phyloP scores from a whole-genome alignment of 2,113 vertebrate species.

The Hoplias malabaricus region DNA sequence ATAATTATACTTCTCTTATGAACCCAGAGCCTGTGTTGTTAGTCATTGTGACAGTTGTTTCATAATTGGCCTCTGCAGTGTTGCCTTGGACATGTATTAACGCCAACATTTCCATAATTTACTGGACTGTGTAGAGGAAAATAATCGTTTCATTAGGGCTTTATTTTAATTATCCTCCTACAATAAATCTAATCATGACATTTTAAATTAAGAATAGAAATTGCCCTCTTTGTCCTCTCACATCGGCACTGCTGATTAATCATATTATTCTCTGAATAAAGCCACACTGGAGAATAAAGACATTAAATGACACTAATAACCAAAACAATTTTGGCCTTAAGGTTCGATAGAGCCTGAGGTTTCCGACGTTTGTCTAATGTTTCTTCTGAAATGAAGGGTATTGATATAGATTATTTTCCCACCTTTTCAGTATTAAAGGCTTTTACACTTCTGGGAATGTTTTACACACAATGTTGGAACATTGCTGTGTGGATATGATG shows the following conservation, averaged over 20 bases:
- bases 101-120: background rate
- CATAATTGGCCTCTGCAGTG: background rate
- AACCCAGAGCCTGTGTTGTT: slow-evolving; percentile 5
- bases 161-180: slow-evolving; percentile 37
- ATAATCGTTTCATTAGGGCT: slow-evolving; percentile 32
- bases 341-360: too few relatives aligned
- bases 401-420: too few relatives aligned
- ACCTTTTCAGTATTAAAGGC: too few relatives aligned
- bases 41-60: slow-evolving; percentile 9
- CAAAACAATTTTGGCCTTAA: too few relatives aligned
- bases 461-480: too few relatives aligned
- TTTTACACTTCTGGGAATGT: too few relatives aligned
- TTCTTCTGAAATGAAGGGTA: too few relatives aligned
- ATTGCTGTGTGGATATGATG: too few relatives aligned
- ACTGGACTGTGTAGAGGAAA: slow-evolving; percentile 14
- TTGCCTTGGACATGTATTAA: background rate
- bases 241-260: slow-evolving; percentile 25
- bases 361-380: too few relatives aligned
- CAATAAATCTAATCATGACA: slow-evolving; percentile 37
- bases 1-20: slow-evolving; percentile 14
- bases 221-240: slow-evolving; percentile 9
- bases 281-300: background rate
- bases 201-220: slow-evolving; percentile 24
- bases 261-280: background rate
- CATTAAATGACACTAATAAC: background rate